phyloP scores from a whole-genome alignment of 2,888 invertebrate genomes.

The Sminthurinus aureus region DNA sequence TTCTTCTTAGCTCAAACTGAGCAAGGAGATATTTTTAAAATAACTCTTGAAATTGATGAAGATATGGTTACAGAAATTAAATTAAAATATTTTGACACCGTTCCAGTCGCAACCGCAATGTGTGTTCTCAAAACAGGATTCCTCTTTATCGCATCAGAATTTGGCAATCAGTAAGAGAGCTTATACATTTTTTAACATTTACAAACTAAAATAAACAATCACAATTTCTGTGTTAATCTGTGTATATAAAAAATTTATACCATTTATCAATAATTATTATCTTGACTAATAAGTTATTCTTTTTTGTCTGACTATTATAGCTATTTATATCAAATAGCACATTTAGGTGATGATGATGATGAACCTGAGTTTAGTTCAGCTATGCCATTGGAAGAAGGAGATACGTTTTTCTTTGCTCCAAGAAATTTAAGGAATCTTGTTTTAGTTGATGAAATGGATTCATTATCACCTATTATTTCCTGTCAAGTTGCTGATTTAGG shows the following conservation, averaged over 20 bases:
- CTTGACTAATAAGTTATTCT: not conserved
- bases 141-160: constrained; percentile 97
- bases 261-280: constrained; percentile 58
- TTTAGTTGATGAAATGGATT: constrained; percentile 95
- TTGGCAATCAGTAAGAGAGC: constrained; percentile 96
- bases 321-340: constrained; percentile 98
- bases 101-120: constrained; percentile 95
- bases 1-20: constrained; percentile 99
- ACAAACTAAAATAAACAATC: too few relatives aligned
- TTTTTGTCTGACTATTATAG: constrained; percentile 67
- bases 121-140: constrained; percentile 99
- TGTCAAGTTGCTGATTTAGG: constrained; percentile 85
- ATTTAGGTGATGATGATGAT: constrained; percentile 98
- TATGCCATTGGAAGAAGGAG: constrained; percentile 97
- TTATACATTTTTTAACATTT: not conserved
- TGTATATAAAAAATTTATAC: not conserved
- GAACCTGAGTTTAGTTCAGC: constrained; percentile 98
- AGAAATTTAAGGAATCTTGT: constrained; percentile 92
- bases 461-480: constrained; percentile 87
- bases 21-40: constrained; percentile 96
- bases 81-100: constrained; percentile 98
- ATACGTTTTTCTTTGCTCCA: constrained; percentile 98
- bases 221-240: not conserved
- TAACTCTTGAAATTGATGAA: constrained; percentile 95
- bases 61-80: constrained; percentile 99